Conservation (phyloP, 2,888 invertebrate species). For the Tuberolachnus salignus region DNA sequence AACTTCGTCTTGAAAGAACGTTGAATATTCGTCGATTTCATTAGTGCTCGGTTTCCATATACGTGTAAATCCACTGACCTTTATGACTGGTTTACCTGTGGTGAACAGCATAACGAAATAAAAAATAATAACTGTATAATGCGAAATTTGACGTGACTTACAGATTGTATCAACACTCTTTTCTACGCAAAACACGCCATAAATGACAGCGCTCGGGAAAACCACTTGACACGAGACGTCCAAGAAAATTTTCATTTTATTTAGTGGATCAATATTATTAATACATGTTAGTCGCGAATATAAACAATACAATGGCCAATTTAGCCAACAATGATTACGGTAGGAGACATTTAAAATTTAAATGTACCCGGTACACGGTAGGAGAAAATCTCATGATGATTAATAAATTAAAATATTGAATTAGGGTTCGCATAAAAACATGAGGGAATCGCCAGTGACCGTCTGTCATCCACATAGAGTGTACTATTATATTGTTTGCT, state of each 20-base stretch:
- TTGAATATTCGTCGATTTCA: conserved; percentile 6
- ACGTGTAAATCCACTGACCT: conserved; percentile 15
- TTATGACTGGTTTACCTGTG: neutral
- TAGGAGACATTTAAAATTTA: too few species aligned
- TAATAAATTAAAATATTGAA: too few species aligned
- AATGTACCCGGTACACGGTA: too few species aligned
- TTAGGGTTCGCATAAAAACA: too few species aligned
- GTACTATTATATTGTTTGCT: too few species aligned
- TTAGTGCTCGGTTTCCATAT: conserved; percentile 5
- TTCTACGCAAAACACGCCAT: neutral
- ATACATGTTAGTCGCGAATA: too few species aligned
- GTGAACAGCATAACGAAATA: neutral
- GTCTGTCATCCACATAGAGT: too few species aligned
- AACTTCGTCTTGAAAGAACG: conserved; percentile 8
- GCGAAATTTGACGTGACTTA: neutral
- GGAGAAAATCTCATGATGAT: too few species aligned
- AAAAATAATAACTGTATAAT: neutral
- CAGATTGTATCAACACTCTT: neutral
- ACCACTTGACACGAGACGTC: conserved; percentile 3
- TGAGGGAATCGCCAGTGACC: too few species aligned
- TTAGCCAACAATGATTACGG: neutral
- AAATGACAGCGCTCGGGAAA: conserved; percentile 6
- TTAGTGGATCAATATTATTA: too few species aligned
- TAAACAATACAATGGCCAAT: neutral
- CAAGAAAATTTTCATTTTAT: conserved; percentile 20